Base-by-base conservation (phyloP, 2,113 vertebrate species). In the Ciconia stormi region DNA sequence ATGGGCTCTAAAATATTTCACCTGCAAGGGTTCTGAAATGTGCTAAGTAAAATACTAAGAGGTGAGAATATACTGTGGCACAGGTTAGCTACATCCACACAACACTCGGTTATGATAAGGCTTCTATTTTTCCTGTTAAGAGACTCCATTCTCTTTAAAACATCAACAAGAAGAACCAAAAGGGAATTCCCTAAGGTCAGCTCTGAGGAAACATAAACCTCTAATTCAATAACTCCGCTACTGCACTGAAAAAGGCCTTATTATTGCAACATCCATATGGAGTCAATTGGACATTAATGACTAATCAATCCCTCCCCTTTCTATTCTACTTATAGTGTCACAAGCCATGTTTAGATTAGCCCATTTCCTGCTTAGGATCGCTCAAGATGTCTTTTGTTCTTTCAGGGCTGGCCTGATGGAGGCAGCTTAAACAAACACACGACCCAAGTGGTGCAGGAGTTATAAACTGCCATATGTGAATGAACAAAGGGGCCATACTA, bases 301-400 rank as follows among this genome's bases (percentile, higher is more conserved):
- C 98, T 98, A 98, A 98, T 98, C 98, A 98, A 98, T 98, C 98
- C 98, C 98, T 98, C 97, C 97, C 97, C 97, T 98, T 98, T 98
- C 97, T 98, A 98, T 98, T 98, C 97, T 97, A 98, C 98, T 98
- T 98, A 98, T 98, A 98, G 98, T 98, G 98, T 99, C 98, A 98
- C 96, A 98, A 98, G 98, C 98, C 98, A 98, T 98, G 97, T 98
- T 98, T 98, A 98, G 98, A 99, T 99, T 98, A 98, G 98, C 97
- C 97, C 95, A 97, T 99, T 99, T 99, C 98, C 98, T 98, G 98
- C 98, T 98, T 98, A 96, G 98, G 97, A 98, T 99, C 96, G 96
- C 97, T 99, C 98, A 99, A 98, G 98, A 98, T 98, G 97, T 96
- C 98, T 98, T 99, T 99, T 99, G 98, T 99, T 99, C 98, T 98